phyloP scores from a whole-genome alignment of 2,888 invertebrate genomes.

The Omphaloscelis lunosa region DNA sequence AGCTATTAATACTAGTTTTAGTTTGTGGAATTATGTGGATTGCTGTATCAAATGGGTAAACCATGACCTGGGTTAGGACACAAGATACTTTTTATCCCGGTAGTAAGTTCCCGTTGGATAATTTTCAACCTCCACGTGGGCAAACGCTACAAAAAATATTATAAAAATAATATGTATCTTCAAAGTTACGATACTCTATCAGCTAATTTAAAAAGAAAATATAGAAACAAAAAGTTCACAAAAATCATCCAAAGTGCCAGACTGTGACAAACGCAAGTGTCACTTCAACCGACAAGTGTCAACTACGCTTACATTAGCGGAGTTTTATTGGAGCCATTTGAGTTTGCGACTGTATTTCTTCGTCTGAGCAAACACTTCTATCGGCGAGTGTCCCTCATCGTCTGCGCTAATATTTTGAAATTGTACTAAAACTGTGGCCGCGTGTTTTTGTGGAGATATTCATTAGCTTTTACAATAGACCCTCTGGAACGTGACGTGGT shows the following conservation, averaged over 20 bases:
- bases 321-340: constrained; percentile 41
- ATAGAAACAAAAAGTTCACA: constrained; percentile 7
- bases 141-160: not conserved
- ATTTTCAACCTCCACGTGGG: too few relatives aligned
- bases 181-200: not conserved
- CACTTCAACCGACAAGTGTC: constrained; percentile 33
- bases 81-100: too few relatives aligned
- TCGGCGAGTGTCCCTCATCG: constrained; percentile 34
- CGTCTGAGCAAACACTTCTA: constrained; percentile 38
- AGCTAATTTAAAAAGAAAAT: constrained; percentile 13
- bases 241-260: constrained; percentile 19
- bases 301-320: constrained; percentile 34
- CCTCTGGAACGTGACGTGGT: constrained; percentile 27
- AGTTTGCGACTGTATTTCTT: constrained; percentile 28
- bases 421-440: constrained; percentile 10
- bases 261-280: constrained; percentile 25
- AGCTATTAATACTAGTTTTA: too few relatives aligned
- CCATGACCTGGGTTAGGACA: too few relatives aligned
- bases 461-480: constrained; percentile 34
- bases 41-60: too few relatives aligned
- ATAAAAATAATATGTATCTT: not conserved
- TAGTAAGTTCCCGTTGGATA: too few relatives aligned
- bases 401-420: constrained; percentile 38
- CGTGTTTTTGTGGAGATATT: constrained; percentile 16
- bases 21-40: too few relatives aligned